Evolutionary conservation across 2,797 vertebrate species (phyloP), one percentile per base, ranked within the genome.

Genomic region (Buphagus erythrorhynchus): DNA sequence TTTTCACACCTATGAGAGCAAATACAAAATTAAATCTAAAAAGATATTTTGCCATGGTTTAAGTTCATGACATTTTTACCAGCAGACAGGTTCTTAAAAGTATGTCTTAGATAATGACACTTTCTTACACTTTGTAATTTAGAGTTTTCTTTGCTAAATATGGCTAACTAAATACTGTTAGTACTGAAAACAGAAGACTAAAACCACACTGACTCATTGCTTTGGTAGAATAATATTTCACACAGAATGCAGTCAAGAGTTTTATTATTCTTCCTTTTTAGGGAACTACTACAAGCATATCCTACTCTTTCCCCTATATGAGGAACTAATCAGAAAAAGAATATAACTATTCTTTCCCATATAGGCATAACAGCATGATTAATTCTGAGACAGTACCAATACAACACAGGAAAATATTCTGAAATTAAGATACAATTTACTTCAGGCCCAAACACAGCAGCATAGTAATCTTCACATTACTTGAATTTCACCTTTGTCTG

Each of bases 81-180:
- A 81, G 75, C 45, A 95, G 82, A 76, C 42, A 83, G 67, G 94
- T 93, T 97, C 80, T 45, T 91, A 84, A 89, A 94, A 92, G 61
- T 57, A 88, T 63, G 91, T 90, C 76, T 77, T 59, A 61, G 29
- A 81, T 40, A 40, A 82, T 5, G 19, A 79, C 59, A 86, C 85
- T 97, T 95, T 65, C 73, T 87, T 15, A 69, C 67, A 94, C 73
- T 88, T 89, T 67, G 51, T 96, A 97, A 96, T 97, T 97, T 93
- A 90, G 49, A 86, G 76, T 87, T 94, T 96, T 85, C 71, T 61
- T 93, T 79, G 77, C 91, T 96, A 97, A 97, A 96, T 95, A 97
- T 51, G 45, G 76, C 75, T 87, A 93, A 93, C 46, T 96, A 93
- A 94, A 95, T 96, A 92, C 76, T 6, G 20, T 96, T 95, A 89